Base-by-base conservation (phyloP, 2,888 invertebrate genomes). In the Lepeophtheirus nordmannii region DNA sequence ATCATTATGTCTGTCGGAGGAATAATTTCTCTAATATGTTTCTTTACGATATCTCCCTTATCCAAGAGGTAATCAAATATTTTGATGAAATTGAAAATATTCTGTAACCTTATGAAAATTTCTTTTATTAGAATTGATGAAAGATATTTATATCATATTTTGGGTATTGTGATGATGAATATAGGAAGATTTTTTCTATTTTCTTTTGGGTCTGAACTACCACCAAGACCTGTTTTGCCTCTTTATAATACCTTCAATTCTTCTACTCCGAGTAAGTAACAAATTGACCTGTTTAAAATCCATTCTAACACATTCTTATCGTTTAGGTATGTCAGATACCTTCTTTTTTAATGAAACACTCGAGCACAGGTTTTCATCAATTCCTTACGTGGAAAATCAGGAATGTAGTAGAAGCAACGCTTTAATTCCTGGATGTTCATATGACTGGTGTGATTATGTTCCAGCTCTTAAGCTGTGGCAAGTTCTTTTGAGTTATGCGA, bases 1-100 rank as follows among this genome's bases (percentile, higher is more conserved):
- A 79, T 87, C 66, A 77, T 89, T 68, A 86, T 90, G 85, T 84
- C 85, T 62, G 81, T 82, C 39, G 89, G 88, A 46, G 89, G 85
- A 0, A 75, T 87, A 17, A 77, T 87, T 58, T 86, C 89, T 0
- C 83, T 87, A 70, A 73, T 80, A 46, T 83, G 86, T 12, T 89
- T 89, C 68, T 70, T 71, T 61, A 68, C 71, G 8, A 86, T 89
- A 68, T 80, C 81, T 22, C 84, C 85, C 10, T 78, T 89, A 57
- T 84, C 86, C 69, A 83, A 80, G 73, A 73, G 80, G 78, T 78
- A 72, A 68, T 68, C 58, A 60, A 10, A 20, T 17, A 22, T 30
- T 30, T 30, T n/a, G n/a, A n/a, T 5, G 20, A 5, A 53, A 8
- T 20, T 20, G n/a, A 8, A n/a, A 17, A 20, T 5, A 53, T 20